phyloP scores from a whole-genome alignment of 2,113 vertebrate genomes.

The Catharus fuscescens region DNA sequence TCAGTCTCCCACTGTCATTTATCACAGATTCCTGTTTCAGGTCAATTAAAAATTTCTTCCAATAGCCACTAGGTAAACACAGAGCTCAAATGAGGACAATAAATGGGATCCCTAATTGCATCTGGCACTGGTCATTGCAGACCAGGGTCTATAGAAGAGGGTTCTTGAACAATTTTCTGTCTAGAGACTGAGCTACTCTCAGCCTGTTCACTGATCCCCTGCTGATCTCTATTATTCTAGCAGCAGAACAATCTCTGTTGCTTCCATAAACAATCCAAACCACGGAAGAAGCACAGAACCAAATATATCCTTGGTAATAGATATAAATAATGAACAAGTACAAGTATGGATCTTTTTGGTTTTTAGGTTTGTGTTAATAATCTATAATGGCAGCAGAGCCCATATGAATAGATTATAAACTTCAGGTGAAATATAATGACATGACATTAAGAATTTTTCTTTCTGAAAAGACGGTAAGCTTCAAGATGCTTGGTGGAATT shows the following conservation, averaged over 20 bases:
- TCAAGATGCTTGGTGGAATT: background rate
- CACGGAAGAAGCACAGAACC: background rate
- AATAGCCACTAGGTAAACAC: background rate
- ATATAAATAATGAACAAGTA: background rate
- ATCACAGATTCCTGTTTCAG: background rate
- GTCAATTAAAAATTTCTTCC: background rate
- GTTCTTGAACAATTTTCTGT: background rate
- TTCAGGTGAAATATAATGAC: background rate
- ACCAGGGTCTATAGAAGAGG: background rate
- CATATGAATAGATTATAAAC: background rate
- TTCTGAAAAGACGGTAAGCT: background rate
- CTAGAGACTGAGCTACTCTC: background rate
- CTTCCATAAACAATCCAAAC: background rate
- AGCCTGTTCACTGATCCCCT: background rate
- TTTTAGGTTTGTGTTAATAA: background rate
- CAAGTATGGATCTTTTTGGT: background rate
- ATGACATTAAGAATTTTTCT: background rate
- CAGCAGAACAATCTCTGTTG: background rate
- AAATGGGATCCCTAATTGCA: background rate
- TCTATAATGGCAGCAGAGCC: background rate
- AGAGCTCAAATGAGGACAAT: background rate
- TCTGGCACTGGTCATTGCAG: background rate
- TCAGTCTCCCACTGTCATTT: background rate
- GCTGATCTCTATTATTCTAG: background rate
- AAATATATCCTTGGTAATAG: background rate